A percentile compares a stretch with the other conserved stretches of the same genome.
phyloP scores from a whole-genome alignment of 2,888 invertebrate genomes.

The Dugesia japonica region DNA sequence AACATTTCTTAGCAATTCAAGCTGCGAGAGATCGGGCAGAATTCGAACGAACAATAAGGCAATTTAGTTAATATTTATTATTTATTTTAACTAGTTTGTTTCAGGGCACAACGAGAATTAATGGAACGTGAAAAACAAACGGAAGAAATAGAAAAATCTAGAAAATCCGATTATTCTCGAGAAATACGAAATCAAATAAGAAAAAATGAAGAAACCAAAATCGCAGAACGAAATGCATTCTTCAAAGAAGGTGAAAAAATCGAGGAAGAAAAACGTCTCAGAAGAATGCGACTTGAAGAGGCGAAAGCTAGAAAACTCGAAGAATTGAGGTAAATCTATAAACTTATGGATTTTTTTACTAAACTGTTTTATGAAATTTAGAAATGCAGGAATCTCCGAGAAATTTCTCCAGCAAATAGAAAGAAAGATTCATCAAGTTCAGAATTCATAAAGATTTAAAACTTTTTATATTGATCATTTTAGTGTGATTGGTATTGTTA shows the following conservation, averaged over 20 bases:
- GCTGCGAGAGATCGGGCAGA: slow-evolving; percentile 46
- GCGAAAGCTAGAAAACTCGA: slow-evolving; percentile 46
- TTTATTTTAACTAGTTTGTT: slow-evolving; percentile 22
- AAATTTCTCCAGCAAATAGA: slow-evolving; percentile 48
- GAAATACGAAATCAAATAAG: slow-evolving; percentile 45
- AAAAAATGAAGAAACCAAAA: slow-evolving; percentile 43
- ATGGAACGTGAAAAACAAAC: slow-evolving; percentile 46
- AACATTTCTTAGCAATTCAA: slow-evolving; percentile 47
- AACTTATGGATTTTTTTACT: neutral
- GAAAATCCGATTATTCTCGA: slow-evolving; percentile 40
- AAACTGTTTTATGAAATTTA: slow-evolving; percentile 36
- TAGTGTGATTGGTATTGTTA: too few species aligned
- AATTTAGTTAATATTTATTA: neutral
- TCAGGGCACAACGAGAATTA: slow-evolving; percentile 46
- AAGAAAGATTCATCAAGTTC: slow-evolving; percentile 43
- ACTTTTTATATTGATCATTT: too few species aligned
- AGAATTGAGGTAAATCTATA: slow-evolving; percentile 42
- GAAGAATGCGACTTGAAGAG: slow-evolving; percentile 44
- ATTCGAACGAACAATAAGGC: slow-evolving; percentile 45
- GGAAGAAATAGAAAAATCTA: slow-evolving; percentile 37
- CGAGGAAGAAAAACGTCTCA: slow-evolving; percentile 44
- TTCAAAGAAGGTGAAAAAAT: slow-evolving; percentile 47
- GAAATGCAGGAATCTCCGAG: slow-evolving; percentile 46
- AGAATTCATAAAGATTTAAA: slow-evolving; percentile 36
- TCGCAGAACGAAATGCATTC: slow-evolving; percentile 45